Evolutionary conservation across 2,113 vertebrate genomes (phyloP).

Genomic region (Mugil cephalus): DNA sequence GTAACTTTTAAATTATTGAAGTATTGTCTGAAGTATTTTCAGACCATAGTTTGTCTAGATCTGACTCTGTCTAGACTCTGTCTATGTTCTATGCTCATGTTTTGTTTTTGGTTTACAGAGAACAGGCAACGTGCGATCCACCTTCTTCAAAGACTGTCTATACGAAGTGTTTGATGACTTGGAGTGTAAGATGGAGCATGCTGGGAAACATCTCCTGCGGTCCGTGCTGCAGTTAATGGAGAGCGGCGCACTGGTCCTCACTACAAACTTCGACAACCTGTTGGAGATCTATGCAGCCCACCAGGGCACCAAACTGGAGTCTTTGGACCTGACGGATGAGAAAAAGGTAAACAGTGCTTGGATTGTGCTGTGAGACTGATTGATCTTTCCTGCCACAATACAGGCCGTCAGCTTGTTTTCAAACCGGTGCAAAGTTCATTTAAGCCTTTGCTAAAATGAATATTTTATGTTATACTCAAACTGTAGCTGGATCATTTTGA

Average conservation of each 20-base stretch:
- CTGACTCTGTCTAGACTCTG: no score
- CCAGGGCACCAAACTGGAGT: slow-evolving; percentile 93
- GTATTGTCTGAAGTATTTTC: no score
- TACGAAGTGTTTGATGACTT: slow-evolving; percentile 96
- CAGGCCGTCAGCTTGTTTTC: slow-evolving; percentile 30
- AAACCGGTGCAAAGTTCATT: slow-evolving; percentile 54
- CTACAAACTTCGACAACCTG: slow-evolving; percentile 97
- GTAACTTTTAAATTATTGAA: no score
- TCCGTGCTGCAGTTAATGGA: slow-evolving; percentile 96
- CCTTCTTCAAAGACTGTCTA: slow-evolving; percentile 97
- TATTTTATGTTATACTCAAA: not conserved
- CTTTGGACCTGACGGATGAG: slow-evolving; percentile 95
- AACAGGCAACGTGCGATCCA: slow-evolving; percentile 93
- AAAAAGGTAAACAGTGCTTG: slow-evolving; percentile 87
- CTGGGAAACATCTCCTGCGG: slow-evolving; percentile 92
- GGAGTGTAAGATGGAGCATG: slow-evolving; percentile 96
- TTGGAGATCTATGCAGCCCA: slow-evolving; percentile 94
- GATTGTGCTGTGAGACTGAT: slow-evolving; percentile 7
- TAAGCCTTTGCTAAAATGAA: not conserved
- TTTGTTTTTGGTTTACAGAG: slow-evolving; percentile 78
- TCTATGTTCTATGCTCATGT: no score
- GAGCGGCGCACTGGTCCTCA: slow-evolving; percentile 92
- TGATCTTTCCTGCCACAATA: slow-evolving; percentile 17
- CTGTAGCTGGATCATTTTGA: not conserved
- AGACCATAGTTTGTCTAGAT: no score